Base-by-base conservation (phyloP, 2,797 vertebrate species). In the Rhadinocentrus ornatus region DNA sequence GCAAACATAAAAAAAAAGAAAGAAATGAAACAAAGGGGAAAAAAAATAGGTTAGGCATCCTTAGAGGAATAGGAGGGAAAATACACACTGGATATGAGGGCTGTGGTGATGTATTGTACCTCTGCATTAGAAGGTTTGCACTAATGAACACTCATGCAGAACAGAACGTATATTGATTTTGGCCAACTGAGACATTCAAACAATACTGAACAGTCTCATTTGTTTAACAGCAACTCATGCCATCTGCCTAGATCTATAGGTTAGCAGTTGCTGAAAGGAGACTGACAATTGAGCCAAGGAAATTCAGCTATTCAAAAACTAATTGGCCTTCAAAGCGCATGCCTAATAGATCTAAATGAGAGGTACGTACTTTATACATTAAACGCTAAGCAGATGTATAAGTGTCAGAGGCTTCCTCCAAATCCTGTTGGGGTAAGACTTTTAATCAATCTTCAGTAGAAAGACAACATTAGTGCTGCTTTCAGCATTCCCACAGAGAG, bases 11-110 rank as follows among this genome's bases (percentile, higher is more conserved):
- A 53, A 26, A 15, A 13, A 15, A 4, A n/a, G 10, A 26, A 27
- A 10, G 6, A 71, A n/a, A n/a, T n/a, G 44, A 56, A 46, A 44
- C 26, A n/a, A 31, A 8, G 34, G 16, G 29, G 34, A 22, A 32
- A 71, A 71, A 76, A 88, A 91, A 59, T 92, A 88, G 82, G 89
- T 91, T 90, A 92, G 86, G 78, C 77, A 88, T 88, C 83, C 87
- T 92, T 86, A 93, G 91, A 92, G 84, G 73, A 74, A 66, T 70
- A 16, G 26, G 56, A 84, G 62, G 52, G 61, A 80, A 87, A 78
- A 80, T 50, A 35, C 69, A 74, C 62, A 53, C 53, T 80, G 73
- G 72, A 86, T 78, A 77, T 75, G 69, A 57, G 81, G 37, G 41
- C 75, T 62, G 41, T 62, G 64, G 74, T 20, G 52, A 84, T 86